Evolutionary conservation across 2,888 invertebrate species (phyloP), one percentile per base, ranked within the genome.

Genomic region (Tanypteryx hageni): DNA sequence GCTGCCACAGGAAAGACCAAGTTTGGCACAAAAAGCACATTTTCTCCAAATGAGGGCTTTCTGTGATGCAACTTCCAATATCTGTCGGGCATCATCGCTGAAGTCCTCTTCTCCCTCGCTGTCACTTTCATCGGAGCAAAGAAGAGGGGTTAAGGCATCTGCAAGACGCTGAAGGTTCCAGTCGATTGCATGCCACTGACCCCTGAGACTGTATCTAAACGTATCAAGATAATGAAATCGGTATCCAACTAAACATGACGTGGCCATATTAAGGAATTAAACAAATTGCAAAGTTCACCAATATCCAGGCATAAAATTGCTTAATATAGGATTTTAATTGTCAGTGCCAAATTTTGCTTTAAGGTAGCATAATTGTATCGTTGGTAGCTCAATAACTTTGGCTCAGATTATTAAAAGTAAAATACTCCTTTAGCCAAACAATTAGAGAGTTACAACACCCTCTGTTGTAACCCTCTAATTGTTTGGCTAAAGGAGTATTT

Each of bases 101-200:
- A 93, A 96, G 93, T 57, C 96, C 95, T 93, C 95, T 95, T 0
- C 95, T 94, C 94, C 95, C 94, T 93, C 96, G 95, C 9, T 95
- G 94, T 93, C 95, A 95, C 93, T 96, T 95, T 0, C 95, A 95
- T 0, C 95, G 94, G 0, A 94, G 95, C 57, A 96, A 93, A 91
- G 93, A 0, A 96, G 95, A 7, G 96, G 96, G 92, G 96, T 95
- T 56, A 97, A 94, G 76, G 96, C 96, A 94, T 96, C 96, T 0
- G 96, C 96, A 57, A 97, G 95, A 94, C 96, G 96, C 11, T 95
- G 95, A 93, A 97, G 95, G 94, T 97, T 97, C 97, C 97, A 97
- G 59, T 96, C 95, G 92, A 97, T 96, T 31, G 96, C 95, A 96
- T 96, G 92, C 93, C 89, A 89, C 44, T 89, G 89, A 8, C 89